phyloP scores from a whole-genome alignment of 2,888 invertebrate genomes.

The Acholoe squamosa region DNA sequence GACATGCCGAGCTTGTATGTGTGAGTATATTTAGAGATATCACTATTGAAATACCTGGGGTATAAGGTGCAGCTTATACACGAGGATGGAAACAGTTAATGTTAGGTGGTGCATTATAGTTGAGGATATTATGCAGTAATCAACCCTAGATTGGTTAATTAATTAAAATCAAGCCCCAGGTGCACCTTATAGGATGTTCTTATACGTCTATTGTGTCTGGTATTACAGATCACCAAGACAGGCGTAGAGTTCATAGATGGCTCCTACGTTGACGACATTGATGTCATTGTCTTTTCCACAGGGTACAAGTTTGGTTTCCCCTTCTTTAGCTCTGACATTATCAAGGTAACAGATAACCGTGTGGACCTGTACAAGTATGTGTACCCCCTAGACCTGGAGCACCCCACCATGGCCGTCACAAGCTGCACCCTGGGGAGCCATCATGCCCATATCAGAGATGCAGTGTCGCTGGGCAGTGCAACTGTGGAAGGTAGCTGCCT shows the following conservation, averaged over 20 bases:
- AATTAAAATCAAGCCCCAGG: no score
- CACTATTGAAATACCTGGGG: no score
- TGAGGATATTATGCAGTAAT: no score
- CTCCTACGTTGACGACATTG: conserved; percentile 78
- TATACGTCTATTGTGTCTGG: no score
- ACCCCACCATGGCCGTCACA: conserved; percentile 82
- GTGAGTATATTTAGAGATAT: no score
- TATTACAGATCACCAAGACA: conserved; percentile 72
- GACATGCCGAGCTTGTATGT: no score
- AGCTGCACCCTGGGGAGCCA: conserved; percentile 83
- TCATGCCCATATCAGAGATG: conserved; percentile 84
- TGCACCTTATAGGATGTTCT: no score
- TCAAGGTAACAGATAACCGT: conserved; percentile 75
- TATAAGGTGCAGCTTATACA: no score
- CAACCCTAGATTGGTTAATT: no score
- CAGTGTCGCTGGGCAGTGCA: conserved; percentile 83
- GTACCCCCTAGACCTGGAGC: conserved; percentile 81
- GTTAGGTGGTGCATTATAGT: no score
- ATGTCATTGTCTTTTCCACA: conserved; percentile 81
- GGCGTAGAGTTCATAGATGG: conserved; percentile 80
- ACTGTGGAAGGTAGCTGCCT: conserved; percentile 81
- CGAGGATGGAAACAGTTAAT: no score
- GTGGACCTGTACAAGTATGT: conserved; percentile 83
- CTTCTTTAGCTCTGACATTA: conserved; percentile 76
- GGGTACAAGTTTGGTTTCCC: conserved; percentile 68